phyloP scores from a whole-genome alignment of 2,113 vertebrate genomes.

The Paratilapia polleni region DNA sequence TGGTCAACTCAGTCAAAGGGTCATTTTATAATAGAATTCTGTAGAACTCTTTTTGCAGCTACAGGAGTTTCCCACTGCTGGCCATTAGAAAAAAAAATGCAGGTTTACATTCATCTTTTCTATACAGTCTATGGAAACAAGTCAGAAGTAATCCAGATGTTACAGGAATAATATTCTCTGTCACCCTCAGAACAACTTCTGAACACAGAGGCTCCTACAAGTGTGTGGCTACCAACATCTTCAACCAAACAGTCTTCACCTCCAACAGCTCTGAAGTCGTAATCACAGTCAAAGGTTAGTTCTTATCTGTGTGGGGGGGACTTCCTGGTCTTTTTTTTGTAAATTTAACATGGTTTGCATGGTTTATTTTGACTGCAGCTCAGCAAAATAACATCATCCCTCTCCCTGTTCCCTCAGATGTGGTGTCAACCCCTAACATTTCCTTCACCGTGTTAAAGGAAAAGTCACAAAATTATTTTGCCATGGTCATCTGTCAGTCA shows the following conservation, averaged over 20 bases:
- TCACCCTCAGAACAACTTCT: constrained; percentile 43
- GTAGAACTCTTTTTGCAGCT: not conserved
- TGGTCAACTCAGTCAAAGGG: no score
- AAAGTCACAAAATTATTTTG: constrained; percentile 14
- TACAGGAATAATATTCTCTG: not conserved
- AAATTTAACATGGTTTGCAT: not conserved
- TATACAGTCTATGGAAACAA: not conserved
- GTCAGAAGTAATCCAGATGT: not conserved
- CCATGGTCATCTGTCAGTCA: constrained; percentile 57
- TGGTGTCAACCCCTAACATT: constrained; percentile 64
- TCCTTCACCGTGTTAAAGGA: constrained; percentile 62
- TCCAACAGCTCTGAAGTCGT: constrained; percentile 16
- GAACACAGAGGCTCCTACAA: constrained; percentile 66
- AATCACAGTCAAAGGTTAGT: constrained; percentile 75
- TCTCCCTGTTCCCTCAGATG: constrained; percentile 45
- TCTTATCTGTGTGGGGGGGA: not conserved
- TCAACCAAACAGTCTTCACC: constrained; percentile 34
- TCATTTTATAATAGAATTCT: not conserved
- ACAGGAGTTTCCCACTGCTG: accelerated
- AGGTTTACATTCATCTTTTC: not conserved
- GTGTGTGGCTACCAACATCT: constrained; percentile 62
- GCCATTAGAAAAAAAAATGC: not conserved
- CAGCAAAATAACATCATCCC: not conserved
- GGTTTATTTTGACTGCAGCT: not conserved
- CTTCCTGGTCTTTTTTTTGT: not conserved